Evolutionary conservation across 2,113 vertebrate species (phyloP).

Genomic region (Syngnathus typhle): DNA sequence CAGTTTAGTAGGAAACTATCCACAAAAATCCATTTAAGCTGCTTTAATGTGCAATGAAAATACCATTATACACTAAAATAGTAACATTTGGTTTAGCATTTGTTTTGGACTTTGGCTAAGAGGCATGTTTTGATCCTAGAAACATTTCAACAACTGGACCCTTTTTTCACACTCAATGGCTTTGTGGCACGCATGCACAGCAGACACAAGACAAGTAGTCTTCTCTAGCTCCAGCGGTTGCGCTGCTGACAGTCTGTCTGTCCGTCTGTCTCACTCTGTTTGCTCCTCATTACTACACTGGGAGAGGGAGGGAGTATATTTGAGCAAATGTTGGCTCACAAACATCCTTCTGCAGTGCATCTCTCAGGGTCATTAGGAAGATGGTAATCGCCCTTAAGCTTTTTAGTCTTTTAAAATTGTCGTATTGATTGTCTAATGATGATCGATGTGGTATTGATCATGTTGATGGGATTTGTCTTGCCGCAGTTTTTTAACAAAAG

Average conservation of each 20-base stretch:
- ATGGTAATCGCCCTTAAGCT: background rate
- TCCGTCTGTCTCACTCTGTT: conserved; percentile 52
- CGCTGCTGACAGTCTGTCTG: conserved; percentile 35
- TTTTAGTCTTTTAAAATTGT: background rate
- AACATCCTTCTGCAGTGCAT: background rate
- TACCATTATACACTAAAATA: background rate
- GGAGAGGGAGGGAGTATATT: conserved; percentile 3
- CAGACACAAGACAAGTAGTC: conserved; percentile 24
- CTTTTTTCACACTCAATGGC: background rate
- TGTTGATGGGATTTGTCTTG: background rate
- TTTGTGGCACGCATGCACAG: conserved; percentile 8
- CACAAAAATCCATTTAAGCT: conserved; percentile 1
- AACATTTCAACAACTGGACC: background rate
- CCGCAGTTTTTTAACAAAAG: background rate
- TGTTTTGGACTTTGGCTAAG: background rate
- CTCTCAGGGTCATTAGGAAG: background rate
- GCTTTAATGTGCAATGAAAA: background rate
- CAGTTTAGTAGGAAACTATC: background rate
- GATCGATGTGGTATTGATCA: background rate
- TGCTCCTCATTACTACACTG: conserved; percentile 45
- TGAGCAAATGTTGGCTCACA: background rate
- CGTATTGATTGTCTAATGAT: background rate
- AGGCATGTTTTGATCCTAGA: background rate
- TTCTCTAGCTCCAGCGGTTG: conserved; percentile 33
- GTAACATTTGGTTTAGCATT: background rate